Percentiles rank a stretch among this genome's conserved stretches.
These are phyloP conservation scores for Amphiprion percula DNA, from an alignment of 2,113 vertebrate genomes.

Conservation along the genomic window DNA sequence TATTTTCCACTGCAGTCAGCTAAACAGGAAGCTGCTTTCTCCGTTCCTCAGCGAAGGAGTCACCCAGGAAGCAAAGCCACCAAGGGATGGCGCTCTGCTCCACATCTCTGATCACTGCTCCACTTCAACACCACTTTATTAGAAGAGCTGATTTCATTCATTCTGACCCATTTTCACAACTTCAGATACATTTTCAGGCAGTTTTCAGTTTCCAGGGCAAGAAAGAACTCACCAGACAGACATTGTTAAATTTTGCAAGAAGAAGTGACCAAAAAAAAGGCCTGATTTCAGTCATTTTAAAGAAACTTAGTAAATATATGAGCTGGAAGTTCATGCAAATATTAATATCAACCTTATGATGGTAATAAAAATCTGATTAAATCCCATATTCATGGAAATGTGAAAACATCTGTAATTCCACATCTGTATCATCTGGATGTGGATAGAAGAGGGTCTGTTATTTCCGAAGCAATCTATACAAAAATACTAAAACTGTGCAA, in stretches of 20 bases:
- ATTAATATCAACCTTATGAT: background rate
- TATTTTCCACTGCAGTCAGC: slow-evolving; percentile 74
- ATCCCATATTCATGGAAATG: background rate
- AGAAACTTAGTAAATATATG: background rate
- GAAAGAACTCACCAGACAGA: background rate
- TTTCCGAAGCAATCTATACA: background rate
- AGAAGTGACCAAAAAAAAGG: background rate
- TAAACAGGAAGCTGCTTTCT: slow-evolving; percentile 56
- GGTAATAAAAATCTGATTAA: background rate
- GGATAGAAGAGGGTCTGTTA: background rate
- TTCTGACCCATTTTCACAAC: slow-evolving; percentile 22
- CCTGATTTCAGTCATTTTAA: background rate
- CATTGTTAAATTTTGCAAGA: background rate
- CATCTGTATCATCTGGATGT: slow-evolving; percentile 34
- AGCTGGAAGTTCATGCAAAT: background rate
- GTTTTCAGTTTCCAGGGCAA: background rate
- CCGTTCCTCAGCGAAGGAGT: slow-evolving; percentile 19
- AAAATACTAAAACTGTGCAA: too few species aligned
- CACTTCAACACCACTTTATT: slow-evolving; percentile 15
- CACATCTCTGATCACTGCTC: background rate
- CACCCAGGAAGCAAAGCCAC: slow-evolving; percentile 11
- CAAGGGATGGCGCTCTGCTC: slow-evolving; percentile 64
- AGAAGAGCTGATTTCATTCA: slow-evolving; percentile 21
- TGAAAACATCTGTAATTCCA: slow-evolving; percentile 15
- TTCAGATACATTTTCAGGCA: background rate